Base-by-base conservation (phyloP, 2,888 invertebrate species). In the Escarpia spicata region DNA sequence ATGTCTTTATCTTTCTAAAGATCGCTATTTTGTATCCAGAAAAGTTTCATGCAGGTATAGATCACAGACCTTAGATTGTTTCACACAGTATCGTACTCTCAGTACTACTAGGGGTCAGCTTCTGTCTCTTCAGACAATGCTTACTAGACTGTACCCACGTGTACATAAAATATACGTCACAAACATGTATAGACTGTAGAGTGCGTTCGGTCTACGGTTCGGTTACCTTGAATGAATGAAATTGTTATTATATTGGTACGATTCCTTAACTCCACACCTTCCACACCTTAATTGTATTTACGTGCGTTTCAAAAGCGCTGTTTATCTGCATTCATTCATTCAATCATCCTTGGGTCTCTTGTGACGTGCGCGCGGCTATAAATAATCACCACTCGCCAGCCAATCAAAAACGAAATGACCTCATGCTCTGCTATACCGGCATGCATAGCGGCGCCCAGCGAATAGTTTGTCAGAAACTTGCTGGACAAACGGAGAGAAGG, bases 401-500 rank as follows among this genome's bases (percentile, higher is more conserved):
- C 75, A 75, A 75, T 75, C 75, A 75, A 26, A 75, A 75, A 75
- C 6, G 75, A 15, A 75, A 75, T 75, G 75, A 75, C 75, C 26
- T 75, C 75, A 75, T 75, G 52, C 52, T 12, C 52, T 3, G 75
- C 3, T 75, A 75, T 75, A 75, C 75, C 75, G n/a, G 75, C 75
- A 75, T 75, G 75, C 75, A 75, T 75, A 75, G 75, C 75, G 75
- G 75, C 26, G 75, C 19, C 75, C 75, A 75, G 75, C 75, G 75
- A 75, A 75, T 75, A 75, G 75, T 75, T 75, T n/a, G n/a, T 19
- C 75, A 75, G 75, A 75, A 75, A 75, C 75, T 75, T 75, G 75
- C 75, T 26, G 75, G 75, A 75, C 75, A n/a, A 75, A 26, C 75
- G n/a, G 75, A 75, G 26, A 75, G 75, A 75, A 75, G 75, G 26